A percentile compares a stretch with the other conserved stretches of the same genome.
Evolutionary conservation across 1,140 invertebrate genomes (phyloP).

Genomic region (Drosophila yakuba): DNA sequence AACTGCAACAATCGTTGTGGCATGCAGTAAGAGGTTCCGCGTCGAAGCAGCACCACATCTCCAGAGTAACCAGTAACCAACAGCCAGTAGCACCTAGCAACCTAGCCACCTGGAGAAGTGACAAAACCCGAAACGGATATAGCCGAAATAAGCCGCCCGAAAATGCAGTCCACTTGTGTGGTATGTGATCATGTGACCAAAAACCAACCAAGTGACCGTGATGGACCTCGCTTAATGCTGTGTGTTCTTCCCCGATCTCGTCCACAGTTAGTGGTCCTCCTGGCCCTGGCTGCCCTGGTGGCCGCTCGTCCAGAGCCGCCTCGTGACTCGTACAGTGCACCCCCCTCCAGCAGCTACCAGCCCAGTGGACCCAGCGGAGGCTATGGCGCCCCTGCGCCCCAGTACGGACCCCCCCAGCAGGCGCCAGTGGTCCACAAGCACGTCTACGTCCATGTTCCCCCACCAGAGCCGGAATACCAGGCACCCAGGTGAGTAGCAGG

Average conservation of each 20-base stretch:
- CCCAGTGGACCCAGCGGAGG: conserved; percentile 72
- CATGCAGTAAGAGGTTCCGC: conserved; percentile 84
- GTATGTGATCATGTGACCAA: conserved; percentile 60
- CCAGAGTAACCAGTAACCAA: conserved; percentile 24
- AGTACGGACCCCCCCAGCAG: conserved; percentile 90
- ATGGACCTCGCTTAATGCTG: conserved; percentile 10
- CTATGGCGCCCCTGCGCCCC: conserved; percentile 86
- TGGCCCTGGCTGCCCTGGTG: conserved; percentile 67
- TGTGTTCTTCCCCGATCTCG: conserved; percentile 23
- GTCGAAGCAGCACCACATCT: conserved; percentile 65
- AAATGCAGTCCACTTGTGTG: conserved; percentile 83
- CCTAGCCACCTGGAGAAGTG: conserved; percentile 8
- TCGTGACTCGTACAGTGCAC: conserved; percentile 79
- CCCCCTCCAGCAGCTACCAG: conserved; percentile 74
- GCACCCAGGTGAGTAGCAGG: conserved; percentile 86
- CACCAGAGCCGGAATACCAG: conserved; percentile 91
- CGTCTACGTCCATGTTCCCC: conserved; percentile 94
- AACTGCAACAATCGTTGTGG: conserved; percentile 79
- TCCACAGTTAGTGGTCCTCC: conserved; percentile 71
- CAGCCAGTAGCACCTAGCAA: conserved; percentile 15
- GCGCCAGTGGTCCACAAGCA: conserved; percentile 92
- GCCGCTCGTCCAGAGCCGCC: conserved; percentile 78
- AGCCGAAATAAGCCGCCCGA: conserved; percentile 29
- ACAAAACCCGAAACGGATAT: conserved; percentile 51
- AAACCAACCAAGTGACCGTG: background rate